Evolutionary conservation across 2,113 vertebrate species (phyloP).

Genomic region (Scatophagus argus): DNA sequence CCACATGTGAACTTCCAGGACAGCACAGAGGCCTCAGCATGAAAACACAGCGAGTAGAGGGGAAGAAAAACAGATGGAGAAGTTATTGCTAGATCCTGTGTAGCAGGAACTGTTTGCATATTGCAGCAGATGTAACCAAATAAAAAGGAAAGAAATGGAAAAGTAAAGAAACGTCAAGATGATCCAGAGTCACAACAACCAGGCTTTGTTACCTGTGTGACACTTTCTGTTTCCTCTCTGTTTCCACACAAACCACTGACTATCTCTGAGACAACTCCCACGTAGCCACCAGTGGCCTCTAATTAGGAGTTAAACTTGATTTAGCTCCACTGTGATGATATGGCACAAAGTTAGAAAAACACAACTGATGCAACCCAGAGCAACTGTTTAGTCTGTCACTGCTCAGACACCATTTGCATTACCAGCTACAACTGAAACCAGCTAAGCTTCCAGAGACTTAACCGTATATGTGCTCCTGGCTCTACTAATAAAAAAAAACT

Average conservation of each 20-base stretch:
- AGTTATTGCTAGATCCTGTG: not conserved
- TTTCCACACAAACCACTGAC: slow-evolving; percentile 52
- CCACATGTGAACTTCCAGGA: slow-evolving; percentile 34
- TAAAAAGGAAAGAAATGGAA: not conserved
- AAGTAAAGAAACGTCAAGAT: not conserved
- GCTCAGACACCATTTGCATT: slow-evolving; percentile 31
- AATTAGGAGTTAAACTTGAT: slow-evolving; percentile 68
- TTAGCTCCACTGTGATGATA: slow-evolving; percentile 62
- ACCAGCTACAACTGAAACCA: not conserved
- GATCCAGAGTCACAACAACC: not conserved
- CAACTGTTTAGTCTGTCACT: slow-evolving; percentile 72
- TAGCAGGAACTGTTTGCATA: slow-evolving; percentile 3
- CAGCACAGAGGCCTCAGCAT: not conserved
- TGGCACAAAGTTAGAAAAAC: slow-evolving; percentile 40
- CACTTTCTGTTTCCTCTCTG: slow-evolving; percentile 49
- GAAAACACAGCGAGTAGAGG: slow-evolving; percentile 9
- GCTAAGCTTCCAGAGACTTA: not conserved
- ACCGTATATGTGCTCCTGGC: not conserved
- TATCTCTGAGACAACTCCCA: slow-evolving; percentile 64
- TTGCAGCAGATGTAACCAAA: slow-evolving; percentile 3
- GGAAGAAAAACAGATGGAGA: not conserved
- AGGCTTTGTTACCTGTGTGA: slow-evolving; percentile 31
- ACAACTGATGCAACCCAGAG: slow-evolving; percentile 70
- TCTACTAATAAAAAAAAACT: not conserved
- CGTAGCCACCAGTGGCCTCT: slow-evolving; percentile 39